Base-by-base conservation (phyloP, 2,888 invertebrate genomes). In the Stegophylla sp. region DNA sequence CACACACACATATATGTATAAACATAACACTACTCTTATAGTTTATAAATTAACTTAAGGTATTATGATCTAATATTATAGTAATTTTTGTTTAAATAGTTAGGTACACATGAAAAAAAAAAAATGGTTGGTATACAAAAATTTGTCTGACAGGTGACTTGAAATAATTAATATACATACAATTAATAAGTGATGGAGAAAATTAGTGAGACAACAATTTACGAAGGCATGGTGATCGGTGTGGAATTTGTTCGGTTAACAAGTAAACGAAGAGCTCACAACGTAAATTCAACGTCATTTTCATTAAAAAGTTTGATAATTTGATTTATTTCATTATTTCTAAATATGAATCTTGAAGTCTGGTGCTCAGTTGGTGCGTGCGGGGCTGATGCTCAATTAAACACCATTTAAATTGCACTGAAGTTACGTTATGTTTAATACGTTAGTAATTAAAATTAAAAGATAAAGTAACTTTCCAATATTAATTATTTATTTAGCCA, bases 1-100 rank as follows among this genome's bases (percentile, higher is more conserved):
- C 23, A 41, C 1, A 15, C 20, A 45, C n/a, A 28, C 61, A 20
- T 53, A 51, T n/a, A n/a, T 51, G 9, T 53, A 20, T 45, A n/a
- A 12, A 17, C 45, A 34, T 51, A 74, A 74, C 48, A 34, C 74
- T 74, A 74, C 63, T 41, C 17, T 26, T 48, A 63, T 63, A 51
- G 23, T 64, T 51, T 28, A 45, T 64, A 63, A 48, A 64, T 74
- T 63, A 63, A 74, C 74, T 74, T 74, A 74, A 51, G 12, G 15
- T 20, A 51, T 34, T 74, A 74, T 34, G n/a, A 17, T 15, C 26
- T 61, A 28, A 34, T 34, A 7, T 34, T 34, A 34, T 41, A 23
- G 28, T 73, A 61, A 9, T 53, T 73, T 26, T 73, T 45, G 28
- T 34, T 48, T 74, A 34, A 63, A 13, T 7, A 34, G n/a, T 15